These are phyloP conservation scores for Drosophila nr. medialis DNA, from an alignment of 2,888 invertebrate species.

Conservation along the genomic window DNA sequence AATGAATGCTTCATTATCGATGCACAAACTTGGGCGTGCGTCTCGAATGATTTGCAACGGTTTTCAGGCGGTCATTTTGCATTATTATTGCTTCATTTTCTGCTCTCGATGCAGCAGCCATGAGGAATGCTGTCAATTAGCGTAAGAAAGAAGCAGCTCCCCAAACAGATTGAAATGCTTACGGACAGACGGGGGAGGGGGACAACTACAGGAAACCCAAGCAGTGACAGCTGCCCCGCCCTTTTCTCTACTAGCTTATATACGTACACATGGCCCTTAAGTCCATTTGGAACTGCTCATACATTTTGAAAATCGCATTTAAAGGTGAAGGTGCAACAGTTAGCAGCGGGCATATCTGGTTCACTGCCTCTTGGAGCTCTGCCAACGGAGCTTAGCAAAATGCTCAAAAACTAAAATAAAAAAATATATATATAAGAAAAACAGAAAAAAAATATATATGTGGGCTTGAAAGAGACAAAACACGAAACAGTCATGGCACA, in stretches of 20 bases:
- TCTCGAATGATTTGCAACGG: slow-evolving; percentile 68
- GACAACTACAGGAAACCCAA: slow-evolving; percentile 49
- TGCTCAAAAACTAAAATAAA: slow-evolving; percentile 50
- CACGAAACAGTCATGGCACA: slow-evolving; percentile 13
- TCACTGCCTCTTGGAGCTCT: slow-evolving; percentile 52
- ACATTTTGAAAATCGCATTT: slow-evolving; percentile 79
- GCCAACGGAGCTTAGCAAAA: slow-evolving; percentile 58
- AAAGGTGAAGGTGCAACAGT: slow-evolving; percentile 78
- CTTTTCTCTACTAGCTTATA: slow-evolving; percentile 5
- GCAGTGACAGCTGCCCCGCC: slow-evolving; percentile 46
- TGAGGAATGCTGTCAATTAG: slow-evolving; percentile 57
- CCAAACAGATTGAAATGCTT: slow-evolving; percentile 30
- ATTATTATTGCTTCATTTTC: slow-evolving; percentile 75
- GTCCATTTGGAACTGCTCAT: slow-evolving; percentile 76
- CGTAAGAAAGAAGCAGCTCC: slow-evolving; percentile 50
- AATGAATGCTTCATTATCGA: slow-evolving; percentile 64
- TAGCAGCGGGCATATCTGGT: slow-evolving; percentile 63
- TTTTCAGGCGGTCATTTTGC: slow-evolving; percentile 60
- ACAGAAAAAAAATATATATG: neutral
- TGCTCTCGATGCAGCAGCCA: slow-evolving; percentile 29
- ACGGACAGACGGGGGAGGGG: neutral
- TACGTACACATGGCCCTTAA: slow-evolving; percentile 36
- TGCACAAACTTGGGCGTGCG: slow-evolving; percentile 74
- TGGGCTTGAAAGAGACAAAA: slow-evolving; percentile 6
- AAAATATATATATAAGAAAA: neutral